Conservation (phyloP, 2,888 invertebrate genomes). For the Macrophya alboannulata region DNA sequence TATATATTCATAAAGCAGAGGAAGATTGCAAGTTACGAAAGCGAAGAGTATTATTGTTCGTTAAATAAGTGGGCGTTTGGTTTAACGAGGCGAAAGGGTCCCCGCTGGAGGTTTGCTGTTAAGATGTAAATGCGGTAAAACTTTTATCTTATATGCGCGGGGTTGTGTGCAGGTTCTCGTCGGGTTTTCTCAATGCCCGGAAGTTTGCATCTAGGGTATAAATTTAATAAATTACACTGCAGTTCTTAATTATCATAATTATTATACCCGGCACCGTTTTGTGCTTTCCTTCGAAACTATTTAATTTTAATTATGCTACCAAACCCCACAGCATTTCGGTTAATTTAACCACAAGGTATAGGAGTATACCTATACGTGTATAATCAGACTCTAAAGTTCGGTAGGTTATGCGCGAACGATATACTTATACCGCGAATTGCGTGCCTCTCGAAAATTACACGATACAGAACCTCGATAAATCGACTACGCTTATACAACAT, state of each 20-base stretch:
- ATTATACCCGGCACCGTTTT: neutral
- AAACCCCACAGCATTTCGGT: neutral
- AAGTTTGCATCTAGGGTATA: neutral
- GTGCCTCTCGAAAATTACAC: slow-evolving; percentile 8
- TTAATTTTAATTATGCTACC: neutral
- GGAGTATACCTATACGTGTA: neutral
- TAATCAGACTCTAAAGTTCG: slow-evolving; percentile 7
- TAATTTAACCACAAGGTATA: neutral
- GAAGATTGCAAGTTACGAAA: neutral
- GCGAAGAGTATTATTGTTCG: slow-evolving; percentile 5
- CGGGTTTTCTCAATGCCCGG: neutral
- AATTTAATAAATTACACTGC: slow-evolving; percentile 5
- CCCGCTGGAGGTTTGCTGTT: neutral
- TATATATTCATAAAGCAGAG: slow-evolving; percentile 39
- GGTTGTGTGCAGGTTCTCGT: neutral
- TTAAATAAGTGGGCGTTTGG: slow-evolving; percentile 42
- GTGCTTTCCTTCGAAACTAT: neutral
- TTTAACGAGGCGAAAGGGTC: slow-evolving; percentile 47
- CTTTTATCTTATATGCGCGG: slow-evolving; percentile 10
- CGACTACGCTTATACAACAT: neutral
- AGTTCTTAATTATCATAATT: slow-evolving; percentile 12
- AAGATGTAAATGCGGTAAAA: slow-evolving; percentile 41
- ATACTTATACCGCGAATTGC: neutral
- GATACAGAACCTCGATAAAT: slow-evolving; percentile 18
- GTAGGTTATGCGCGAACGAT: neutral